Conservation (phyloP, 2,113 vertebrate species). For the Antennarius striatus region DNA sequence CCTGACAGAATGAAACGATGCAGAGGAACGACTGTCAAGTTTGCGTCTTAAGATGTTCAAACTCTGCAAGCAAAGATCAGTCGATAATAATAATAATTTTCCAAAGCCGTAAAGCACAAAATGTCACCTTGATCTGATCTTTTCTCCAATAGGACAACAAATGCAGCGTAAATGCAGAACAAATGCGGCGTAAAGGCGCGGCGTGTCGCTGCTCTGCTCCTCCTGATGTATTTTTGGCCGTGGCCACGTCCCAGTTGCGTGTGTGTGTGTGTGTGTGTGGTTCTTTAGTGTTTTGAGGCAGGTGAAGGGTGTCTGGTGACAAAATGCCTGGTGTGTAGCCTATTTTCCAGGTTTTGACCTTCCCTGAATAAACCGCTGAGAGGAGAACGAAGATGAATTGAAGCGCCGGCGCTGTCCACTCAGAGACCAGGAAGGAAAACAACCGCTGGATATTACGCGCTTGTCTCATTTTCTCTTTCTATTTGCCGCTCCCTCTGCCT, state of each 20-base stretch:
- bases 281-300: slow-evolving; percentile 42
- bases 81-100: background rate
- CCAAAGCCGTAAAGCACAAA: slow-evolving; percentile 2
- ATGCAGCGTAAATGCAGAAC: slow-evolving; percentile 50
- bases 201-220: slow-evolving; percentile 29
- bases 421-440: background rate
- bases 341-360: slow-evolving; percentile 70
- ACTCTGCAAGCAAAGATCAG: too few species aligned
- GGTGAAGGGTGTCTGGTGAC: slow-evolving; percentile 64
- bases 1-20: too few species aligned
- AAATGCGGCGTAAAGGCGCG: slow-evolving; percentile 30
- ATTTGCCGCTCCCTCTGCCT: slow-evolving; percentile 4
- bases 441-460: slow-evolving; percentile 32
- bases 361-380: slow-evolving; percentile 43
- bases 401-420: slow-evolving; percentile 33
- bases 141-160: slow-evolving; percentile 35
- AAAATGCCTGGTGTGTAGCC: slow-evolving; percentile 60
- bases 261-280: background rate
- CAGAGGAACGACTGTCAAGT: too few species aligned
- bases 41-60: too few species aligned
- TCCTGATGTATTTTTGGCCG: slow-evolving; percentile 53
- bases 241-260: slow-evolving; percentile 58
- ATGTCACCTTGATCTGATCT: slow-evolving; percentile 45
- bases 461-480: slow-evolving; percentile 35
- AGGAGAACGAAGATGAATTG: slow-evolving; percentile 67